These are phyloP conservation scores for Cheilosia variabilis DNA, from an alignment of 2,888 invertebrate species.

Conservation along the genomic window DNA sequence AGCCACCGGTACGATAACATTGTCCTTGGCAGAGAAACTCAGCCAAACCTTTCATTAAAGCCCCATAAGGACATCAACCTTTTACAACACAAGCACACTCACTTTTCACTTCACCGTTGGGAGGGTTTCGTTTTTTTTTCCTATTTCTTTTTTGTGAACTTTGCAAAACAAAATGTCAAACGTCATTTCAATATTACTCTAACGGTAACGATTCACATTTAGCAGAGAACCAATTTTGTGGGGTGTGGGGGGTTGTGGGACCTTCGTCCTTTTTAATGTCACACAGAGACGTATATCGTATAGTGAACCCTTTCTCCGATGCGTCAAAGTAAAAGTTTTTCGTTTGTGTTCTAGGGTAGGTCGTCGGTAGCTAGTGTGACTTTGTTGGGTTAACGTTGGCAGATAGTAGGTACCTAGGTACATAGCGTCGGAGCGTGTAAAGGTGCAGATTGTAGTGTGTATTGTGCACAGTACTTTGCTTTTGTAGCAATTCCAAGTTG, in stretches of 20 bases:
- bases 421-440: slow-evolving; percentile 1
- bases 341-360: slow-evolving; percentile 7
- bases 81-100: background rate
- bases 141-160: background rate
- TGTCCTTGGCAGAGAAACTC: slow-evolving; percentile 47
- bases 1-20: slow-evolving; percentile 4
- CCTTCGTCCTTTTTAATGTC: background rate
- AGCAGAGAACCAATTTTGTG: background rate
- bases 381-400: slow-evolving; percentile 14
- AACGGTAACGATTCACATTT: slow-evolving; percentile 37
- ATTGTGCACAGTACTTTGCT: slow-evolving; percentile 20
- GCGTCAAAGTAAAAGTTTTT: slow-evolving; percentile 40
- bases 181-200: slow-evolving; percentile 48
- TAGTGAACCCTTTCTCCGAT: slow-evolving; percentile 6
- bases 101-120: slow-evolving; percentile 3
- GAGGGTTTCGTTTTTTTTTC: background rate
- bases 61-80: slow-evolving; percentile 34
- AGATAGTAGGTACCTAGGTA: background rate
- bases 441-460: slow-evolving; percentile 12
- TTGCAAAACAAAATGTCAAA: slow-evolving; percentile 41
- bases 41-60: slow-evolving; percentile 25
- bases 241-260: background rate
- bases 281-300: background rate
- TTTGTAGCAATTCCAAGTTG: slow-evolving; percentile 37
- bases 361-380: background rate